A percentile compares a stretch with the other conserved stretches of the same genome.
Conservation (phyloP, 2,888 invertebrate species). For the Antheraea yamamai region DNA sequence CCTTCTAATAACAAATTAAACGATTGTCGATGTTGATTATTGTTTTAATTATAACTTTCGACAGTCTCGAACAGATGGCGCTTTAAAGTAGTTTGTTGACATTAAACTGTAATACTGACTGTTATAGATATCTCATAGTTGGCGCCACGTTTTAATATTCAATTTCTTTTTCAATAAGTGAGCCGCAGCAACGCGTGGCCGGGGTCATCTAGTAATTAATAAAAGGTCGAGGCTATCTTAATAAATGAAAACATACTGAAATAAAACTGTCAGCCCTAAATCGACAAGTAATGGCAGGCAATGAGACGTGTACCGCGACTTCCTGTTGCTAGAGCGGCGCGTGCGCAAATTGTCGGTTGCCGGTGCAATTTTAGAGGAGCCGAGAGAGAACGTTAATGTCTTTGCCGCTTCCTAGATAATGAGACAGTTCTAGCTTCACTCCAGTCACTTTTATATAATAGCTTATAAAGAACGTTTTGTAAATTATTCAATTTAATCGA, state of each 20-base stretch:
- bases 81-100: no score
- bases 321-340: constrained; percentile 50
- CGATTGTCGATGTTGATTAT: no score
- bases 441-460: background rate
- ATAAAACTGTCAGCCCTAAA: background rate
- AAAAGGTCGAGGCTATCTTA: no score
- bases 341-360: constrained; percentile 43
- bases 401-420: constrained; percentile 39
- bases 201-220: no score
- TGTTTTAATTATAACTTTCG: no score
- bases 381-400: constrained; percentile 29
- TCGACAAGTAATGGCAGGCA: constrained; percentile 30
- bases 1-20: no score
- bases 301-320: constrained; percentile 41
- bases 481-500: background rate
- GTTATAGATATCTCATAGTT: no score
- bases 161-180: no score
- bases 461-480: background rate
- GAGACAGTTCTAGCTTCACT: background rate
- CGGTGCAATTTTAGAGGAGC: constrained; percentile 41
- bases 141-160: no score
- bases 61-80: no score
- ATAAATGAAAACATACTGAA: background rate
- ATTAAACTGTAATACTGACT: no score
- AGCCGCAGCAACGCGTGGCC: no score